Evolutionary conservation across 1,140 invertebrate species (phyloP), one percentile per base, ranked within the genome.

Genomic region (Charaxes varanes): DNA sequence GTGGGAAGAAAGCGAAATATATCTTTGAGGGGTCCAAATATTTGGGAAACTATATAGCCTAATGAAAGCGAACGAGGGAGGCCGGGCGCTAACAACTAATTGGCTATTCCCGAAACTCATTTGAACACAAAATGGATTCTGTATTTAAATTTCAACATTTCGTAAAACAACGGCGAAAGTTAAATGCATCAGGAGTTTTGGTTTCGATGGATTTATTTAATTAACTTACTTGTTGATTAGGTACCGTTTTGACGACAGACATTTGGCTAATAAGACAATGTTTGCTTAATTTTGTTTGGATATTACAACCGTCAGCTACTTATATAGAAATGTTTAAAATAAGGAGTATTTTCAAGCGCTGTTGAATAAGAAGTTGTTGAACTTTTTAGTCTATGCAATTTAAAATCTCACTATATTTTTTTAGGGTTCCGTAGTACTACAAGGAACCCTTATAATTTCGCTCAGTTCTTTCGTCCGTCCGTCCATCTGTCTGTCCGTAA

Each of bases 41-140:
- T 83, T 80, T 64, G 64, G 68, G 65, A 77, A 83, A 80, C 76
- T 80, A 83, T 78, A 80, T 78, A 78, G 72, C 72, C 63, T 78
- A 83, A 80, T 83, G 74, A 83, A 83, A 80, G 76, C 48, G 70
- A 79, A 74, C 69, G 74, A 76, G 78, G 73, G 71, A 66, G 68
- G 72, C 64, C 63, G 64, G 68, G 67, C 74, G 76, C 79, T 83
- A 83, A 83, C 79, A 83, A 83, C 76, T 83, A 80, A 83, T 83
- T 79, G 79, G 63, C 79, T 73, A 83, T 80, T 83, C 74, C 65
- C 62, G 78, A 83, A 83, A 83, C 79, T 83, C 79, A 80, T 83
- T 83, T 79, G 72, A 79, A 83, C 76, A 73, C 72, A 80, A 79
- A 83, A 83, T 80, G 79, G 79, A 70, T 83, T 83, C 62, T 67